These are phyloP conservation scores for Phortica magna DNA, from an alignment of 2,888 invertebrate genomes.

Conservation along the genomic window DNA sequence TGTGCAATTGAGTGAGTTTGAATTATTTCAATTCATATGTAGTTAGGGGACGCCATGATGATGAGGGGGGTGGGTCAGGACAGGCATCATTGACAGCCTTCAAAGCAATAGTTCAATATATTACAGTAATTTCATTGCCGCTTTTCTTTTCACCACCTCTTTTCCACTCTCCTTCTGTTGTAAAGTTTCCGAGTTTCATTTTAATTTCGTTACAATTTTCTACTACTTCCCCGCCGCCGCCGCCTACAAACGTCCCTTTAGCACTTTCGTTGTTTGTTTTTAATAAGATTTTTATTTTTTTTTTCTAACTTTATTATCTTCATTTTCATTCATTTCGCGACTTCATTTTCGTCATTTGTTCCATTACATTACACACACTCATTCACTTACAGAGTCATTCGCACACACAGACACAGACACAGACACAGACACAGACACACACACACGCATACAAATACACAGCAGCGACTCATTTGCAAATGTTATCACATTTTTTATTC, in stretches of 20 bases:
- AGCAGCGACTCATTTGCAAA: constrained; percentile 17
- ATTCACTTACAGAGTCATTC: neutral
- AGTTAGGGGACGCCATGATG: neutral
- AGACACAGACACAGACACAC: neutral
- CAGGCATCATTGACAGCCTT: neutral
- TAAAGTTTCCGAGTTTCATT: neutral
- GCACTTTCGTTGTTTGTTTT: neutral
- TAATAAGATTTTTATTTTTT: constrained; percentile 9
- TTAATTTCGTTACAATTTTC: neutral
- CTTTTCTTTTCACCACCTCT: too few relatives aligned
- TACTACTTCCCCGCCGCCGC: neutral
- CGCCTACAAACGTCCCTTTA: neutral
- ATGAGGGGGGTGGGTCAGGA: neutral
- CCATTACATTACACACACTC: constrained; percentile 24
- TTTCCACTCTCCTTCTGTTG: neutral
- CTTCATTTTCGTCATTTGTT: constrained; percentile 24
- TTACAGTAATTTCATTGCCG: too few relatives aligned
- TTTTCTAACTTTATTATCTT: neutral
- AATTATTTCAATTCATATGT: constrained; percentile 14
- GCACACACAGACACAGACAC: neutral
- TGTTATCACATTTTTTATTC: constrained; percentile 19
- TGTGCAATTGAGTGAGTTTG: constrained; percentile 24
- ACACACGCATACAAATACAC: neutral
- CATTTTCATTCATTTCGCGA: constrained; percentile 14
- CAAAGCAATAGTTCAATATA: too few relatives aligned